Evolutionary conservation across 2,113 vertebrate species (phyloP).

Genomic region (Sterrhoptilus dennistouni): DNA sequence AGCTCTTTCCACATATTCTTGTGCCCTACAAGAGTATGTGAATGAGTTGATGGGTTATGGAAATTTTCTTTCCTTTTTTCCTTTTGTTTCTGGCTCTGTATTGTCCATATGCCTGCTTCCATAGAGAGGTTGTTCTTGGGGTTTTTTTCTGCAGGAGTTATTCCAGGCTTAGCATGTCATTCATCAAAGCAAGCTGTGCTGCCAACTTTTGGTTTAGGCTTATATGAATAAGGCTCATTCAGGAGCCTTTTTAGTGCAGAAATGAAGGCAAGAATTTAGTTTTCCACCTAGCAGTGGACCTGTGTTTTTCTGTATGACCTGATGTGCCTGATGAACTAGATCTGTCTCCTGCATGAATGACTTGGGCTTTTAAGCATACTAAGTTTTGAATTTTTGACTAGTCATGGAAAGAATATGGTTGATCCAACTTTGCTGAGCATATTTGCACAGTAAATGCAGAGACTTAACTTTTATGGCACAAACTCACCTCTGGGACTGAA

Average conservation of each 20-base stretch:
- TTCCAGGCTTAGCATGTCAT: not conserved
- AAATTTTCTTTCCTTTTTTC: not conserved
- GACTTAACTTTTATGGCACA: not conserved
- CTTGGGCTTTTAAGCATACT: fast-evolving
- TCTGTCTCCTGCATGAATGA: not conserved
- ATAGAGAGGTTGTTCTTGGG: not conserved
- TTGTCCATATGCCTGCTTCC: not conserved
- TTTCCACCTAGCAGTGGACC: not conserved
- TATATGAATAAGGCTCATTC: not conserved
- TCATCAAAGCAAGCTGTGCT: not conserved
- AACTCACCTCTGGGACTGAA: not conserved
- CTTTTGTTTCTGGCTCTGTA: not conserved
- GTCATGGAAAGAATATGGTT: not conserved
- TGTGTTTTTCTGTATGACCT: not conserved
- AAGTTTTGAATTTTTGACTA: not conserved
- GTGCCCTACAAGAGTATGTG: not conserved
- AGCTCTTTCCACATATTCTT: not conserved
- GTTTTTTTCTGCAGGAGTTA: not conserved
- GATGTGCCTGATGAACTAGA: not conserved
- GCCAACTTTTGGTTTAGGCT: not conserved
- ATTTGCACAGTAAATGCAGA: not conserved
- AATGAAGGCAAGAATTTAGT: not conserved
- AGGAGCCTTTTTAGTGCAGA: not conserved
- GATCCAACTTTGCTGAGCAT: not conserved
- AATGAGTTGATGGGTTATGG: not conserved